Percentiles rank a stretch among this genome's conserved stretches.
phyloP scores from a whole-genome alignment of 2,113 vertebrate genomes.

The Protobothrops flavoviridis region DNA sequence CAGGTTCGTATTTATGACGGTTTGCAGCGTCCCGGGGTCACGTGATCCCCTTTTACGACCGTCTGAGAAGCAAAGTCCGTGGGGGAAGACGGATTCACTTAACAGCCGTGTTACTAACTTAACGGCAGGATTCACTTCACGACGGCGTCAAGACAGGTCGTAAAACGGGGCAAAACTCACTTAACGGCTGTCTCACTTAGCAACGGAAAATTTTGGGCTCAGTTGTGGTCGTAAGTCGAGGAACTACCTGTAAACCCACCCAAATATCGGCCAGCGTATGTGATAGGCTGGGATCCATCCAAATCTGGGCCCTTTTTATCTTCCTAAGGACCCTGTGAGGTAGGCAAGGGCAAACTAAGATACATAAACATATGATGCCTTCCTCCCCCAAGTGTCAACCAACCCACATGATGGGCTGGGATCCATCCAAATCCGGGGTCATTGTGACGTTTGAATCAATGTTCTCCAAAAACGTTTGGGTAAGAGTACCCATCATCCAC shows the following conservation, averaged over 20 bases:
- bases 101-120: fast-evolving
- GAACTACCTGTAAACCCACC: neutral
- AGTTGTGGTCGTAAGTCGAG: neutral
- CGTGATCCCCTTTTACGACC: neutral
- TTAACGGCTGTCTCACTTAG: neutral
- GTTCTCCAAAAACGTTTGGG: neutral
- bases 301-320: neutral
- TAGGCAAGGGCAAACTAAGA: neutral
- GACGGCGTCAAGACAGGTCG: neutral
- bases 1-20: neutral
- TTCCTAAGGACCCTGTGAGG: neutral
- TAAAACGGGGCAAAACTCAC: neutral
- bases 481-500: neutral
- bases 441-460: neutral
- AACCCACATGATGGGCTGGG: neutral
- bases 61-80: neutral
- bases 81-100: neutral
- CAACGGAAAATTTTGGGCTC: neutral
- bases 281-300: neutral
- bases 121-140: neutral
- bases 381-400: neutral
- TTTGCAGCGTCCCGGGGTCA: neutral
- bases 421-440: neutral
- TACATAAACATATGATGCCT: neutral
- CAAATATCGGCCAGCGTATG: fast-evolving